A percentile compares a stretch with the other conserved stretches of the same genome.
phyloP scores from a whole-genome alignment of 2,113 vertebrate species.

The Eleginops maclovinus region DNA sequence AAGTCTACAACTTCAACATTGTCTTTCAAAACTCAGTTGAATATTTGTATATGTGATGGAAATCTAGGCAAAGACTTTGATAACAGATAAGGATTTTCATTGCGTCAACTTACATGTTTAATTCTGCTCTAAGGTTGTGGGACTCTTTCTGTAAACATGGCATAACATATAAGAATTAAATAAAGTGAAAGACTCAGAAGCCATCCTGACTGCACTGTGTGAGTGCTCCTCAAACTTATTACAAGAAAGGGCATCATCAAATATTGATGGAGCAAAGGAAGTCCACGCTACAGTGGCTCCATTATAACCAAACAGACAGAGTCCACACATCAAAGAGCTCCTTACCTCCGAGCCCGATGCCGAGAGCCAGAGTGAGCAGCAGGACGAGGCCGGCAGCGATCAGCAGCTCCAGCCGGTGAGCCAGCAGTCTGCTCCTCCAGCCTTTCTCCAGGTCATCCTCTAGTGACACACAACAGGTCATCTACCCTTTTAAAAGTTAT shows the following conservation, averaged over 20 bases:
- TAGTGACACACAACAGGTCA: not conserved
- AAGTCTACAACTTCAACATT: not conserved
- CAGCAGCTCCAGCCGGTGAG: slow-evolving; percentile 71
- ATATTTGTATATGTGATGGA: not conserved
- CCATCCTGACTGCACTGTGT: not conserved
- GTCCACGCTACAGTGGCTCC: slow-evolving; percentile 2
- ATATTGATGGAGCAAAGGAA: slow-evolving; percentile 46
- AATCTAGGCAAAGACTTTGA: not conserved
- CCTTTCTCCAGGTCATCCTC: slow-evolving; percentile 69
- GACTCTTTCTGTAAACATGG: not conserved
- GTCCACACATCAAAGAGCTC: not conserved
- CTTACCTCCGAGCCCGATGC: slow-evolving; percentile 83
- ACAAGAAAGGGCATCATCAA: slow-evolving; percentile 44
- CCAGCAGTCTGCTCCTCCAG: slow-evolving; percentile 60
- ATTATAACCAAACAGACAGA: slow-evolving; percentile 7
- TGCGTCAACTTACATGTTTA: not conserved
- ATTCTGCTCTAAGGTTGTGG: not conserved
- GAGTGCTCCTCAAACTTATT: slow-evolving; percentile 12
- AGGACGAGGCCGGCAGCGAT: slow-evolving; percentile 56
- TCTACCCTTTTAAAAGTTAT: not conserved
- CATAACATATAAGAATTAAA: not conserved
- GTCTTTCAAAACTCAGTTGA: not conserved
- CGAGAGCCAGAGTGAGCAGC: slow-evolving; percentile 57
- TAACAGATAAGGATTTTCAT: not conserved
- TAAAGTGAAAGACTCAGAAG: not conserved